Evolutionary conservation across 1,140 invertebrate species (phyloP).

Genomic region (Cryptotermes secundus): DNA sequence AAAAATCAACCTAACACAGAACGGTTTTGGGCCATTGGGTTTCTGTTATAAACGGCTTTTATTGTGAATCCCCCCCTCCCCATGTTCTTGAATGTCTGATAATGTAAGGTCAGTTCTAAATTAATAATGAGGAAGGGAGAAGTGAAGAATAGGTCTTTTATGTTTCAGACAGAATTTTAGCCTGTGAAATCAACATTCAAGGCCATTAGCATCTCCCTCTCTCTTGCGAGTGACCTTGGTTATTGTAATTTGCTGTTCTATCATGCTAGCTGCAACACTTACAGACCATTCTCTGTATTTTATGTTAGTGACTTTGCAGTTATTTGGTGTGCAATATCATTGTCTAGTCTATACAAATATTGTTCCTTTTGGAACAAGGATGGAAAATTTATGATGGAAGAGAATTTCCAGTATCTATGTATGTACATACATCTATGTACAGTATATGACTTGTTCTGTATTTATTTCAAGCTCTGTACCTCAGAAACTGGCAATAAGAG

Average conservation of each 20-base stretch:
- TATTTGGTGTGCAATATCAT: not conserved
- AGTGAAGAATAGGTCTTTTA: not conserved
- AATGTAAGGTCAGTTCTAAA: no score
- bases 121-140: no score
- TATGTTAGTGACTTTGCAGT: not conserved
- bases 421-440: no score
- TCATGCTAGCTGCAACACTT: not conserved
- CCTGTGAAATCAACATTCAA: not conserved
- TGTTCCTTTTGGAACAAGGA: not conserved
- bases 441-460: no score
- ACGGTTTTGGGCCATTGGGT: no score
- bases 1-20: no score
- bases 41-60: no score
- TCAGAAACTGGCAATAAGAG: no score
- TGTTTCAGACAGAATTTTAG: not conserved
- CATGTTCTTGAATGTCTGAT: not conserved
- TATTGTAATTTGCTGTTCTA: not conserved
- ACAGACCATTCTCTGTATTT: not conserved
- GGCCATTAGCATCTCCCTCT: not conserved
- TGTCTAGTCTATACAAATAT: not conserved
- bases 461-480: no score
- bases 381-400: not conserved
- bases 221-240: not conserved
- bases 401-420: not conserved
- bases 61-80: no score